Evolutionary conservation across 1,140 invertebrate genomes (phyloP), one percentile per base, ranked within the genome.

Genomic region (Brevipalpus yothersi): DNA sequence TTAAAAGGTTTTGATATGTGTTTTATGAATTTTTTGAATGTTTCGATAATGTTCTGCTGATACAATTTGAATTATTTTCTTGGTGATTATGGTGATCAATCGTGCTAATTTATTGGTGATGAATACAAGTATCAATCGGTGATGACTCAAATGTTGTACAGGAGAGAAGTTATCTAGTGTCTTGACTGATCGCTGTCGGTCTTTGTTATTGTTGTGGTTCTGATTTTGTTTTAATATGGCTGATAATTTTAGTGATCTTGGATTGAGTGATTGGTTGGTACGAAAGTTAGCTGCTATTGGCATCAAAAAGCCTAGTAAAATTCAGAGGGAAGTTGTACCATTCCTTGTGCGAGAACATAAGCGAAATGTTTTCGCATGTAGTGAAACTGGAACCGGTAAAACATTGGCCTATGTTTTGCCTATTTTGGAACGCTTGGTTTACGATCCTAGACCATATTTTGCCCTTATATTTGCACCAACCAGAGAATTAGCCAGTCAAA

Each of bases 381-480:
- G 91, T 66, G 54, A 67, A 76, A 97, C 94, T 42, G 94, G 93
- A 21, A 94, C 89, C 58, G 94, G 94, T 42, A 98, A 98, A 77
- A 97, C 93, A 7, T 80, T 93, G 67, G 86, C 92, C 0, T 98
- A 96, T 79, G 89, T 87, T 5, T 68, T 98, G 19, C 94, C 94
- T 0, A 91, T 98, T 67, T 70, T 98, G 56, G 87, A 97, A 70
- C 80, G 82, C 64, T 73, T 96, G 15, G 81, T 85, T 62, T 82
- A 91, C 68, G 89, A 90, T 69, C 91, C 92, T 0, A 89, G 90
- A 71, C 84, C 88, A 61, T 84, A 96, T 67, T 97, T 86, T 78
- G 89, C 89, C 40, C 73, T 97, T n/a, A 74, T 97, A 45, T 73
- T 98, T 15, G 94, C 92, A 41, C 93, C 94, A 31, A 97, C 92